Evolutionary conservation across 2,797 vertebrate species (phyloP), one percentile per base, ranked within the genome.

Genomic region (Typhlichthys eigenmanni): DNA sequence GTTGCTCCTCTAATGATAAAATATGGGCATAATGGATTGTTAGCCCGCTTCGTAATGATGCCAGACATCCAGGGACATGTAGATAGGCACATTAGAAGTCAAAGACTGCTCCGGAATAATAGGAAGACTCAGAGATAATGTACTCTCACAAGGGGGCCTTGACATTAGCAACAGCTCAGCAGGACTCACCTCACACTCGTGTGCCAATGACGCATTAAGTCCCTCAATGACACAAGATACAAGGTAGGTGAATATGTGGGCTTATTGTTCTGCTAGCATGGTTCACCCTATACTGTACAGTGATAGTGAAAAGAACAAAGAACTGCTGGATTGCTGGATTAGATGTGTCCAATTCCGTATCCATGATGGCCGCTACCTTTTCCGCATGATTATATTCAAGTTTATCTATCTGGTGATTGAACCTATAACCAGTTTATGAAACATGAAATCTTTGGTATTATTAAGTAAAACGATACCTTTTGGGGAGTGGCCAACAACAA

Each of bases 11-110:
- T 85, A 84, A 88, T 83, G 84, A 88, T 68, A 69, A 68, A 49
- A 74, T 63, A 88, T 82, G 72, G 82, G 69, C 72, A 87, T 88
- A 89, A 89, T 88, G 73, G 82, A 90, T 88, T 88, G 85, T 88
- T 87, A 80, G 87, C 82, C 78, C 49, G 63, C 76, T 75, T 80
- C 55, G 64, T 88, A 88, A 89, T 88, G 87, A 81, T 2, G 68
- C 61, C 69, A 76, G 78, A 87, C 75, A 87, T 84, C 83, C 72
- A 64, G 85, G 82, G 84, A 87, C 57, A 63, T 66, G 77, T 61
- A 88, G 86, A 91, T 89, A 86, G 85, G 83, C 83, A 84, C 86
- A 91, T 91, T 91, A 90, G 88, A 89, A 91, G 89, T 88, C 87
- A 88, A 80, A 86, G 81, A 86, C 81, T 76, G 89, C 90, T 89